Evolutionary conservation across 2,113 vertebrate genomes (phyloP).

Genomic region (Desmodus rotundus): DNA sequence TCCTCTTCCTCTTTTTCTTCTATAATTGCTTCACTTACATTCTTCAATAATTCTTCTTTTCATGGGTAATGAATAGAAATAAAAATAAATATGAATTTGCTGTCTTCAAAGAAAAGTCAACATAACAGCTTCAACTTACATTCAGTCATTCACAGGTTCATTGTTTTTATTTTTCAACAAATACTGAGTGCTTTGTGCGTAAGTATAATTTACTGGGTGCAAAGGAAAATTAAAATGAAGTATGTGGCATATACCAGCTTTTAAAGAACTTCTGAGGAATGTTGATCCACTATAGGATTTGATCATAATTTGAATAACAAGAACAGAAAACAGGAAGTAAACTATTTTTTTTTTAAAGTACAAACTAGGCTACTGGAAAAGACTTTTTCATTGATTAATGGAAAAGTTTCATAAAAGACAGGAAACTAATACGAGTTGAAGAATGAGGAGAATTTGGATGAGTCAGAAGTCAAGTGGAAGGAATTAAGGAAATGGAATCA

Average conservation of each 20-base stretch:
- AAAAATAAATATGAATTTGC: conserved; percentile 47
- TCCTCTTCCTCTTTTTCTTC: conserved; percentile 5
- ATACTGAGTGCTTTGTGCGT: conserved; percentile 6
- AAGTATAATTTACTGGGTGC: background rate
- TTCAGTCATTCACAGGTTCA: background rate
- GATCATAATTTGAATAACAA: background rate
- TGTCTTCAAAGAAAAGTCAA: conserved; percentile 50
- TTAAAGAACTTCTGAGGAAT: conserved; percentile 1
- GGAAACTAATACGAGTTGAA: background rate
- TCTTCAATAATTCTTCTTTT: conserved; percentile 44
- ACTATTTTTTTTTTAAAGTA: background rate
- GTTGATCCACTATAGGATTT: background rate
- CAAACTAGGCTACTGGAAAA: background rate
- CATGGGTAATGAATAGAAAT: conserved; percentile 11
- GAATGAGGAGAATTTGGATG: background rate
- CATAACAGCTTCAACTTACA: background rate
- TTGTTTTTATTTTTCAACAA: conserved; percentile 27
- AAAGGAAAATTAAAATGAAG: conserved; percentile 26
- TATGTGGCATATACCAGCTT: background rate
- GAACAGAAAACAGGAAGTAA: background rate
- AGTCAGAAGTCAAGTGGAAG: background rate
- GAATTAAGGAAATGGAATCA: background rate
- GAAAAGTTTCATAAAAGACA: background rate
- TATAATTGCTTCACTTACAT: conserved; percentile 33
- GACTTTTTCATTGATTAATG: background rate